Conservation (phyloP, 2,113 vertebrate species). For the Aepyceros melampus region DNA sequence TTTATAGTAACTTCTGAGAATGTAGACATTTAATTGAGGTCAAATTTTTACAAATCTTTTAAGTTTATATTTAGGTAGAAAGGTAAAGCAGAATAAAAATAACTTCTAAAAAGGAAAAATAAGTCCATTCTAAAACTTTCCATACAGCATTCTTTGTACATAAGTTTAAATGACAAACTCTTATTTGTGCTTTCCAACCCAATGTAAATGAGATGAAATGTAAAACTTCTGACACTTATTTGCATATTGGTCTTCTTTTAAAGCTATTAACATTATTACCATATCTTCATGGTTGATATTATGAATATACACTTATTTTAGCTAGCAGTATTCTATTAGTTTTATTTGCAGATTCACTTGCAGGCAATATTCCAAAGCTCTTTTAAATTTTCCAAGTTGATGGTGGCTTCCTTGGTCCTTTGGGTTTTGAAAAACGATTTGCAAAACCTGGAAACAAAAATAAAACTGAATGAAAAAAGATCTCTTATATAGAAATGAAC, state of each 20-base stretch:
- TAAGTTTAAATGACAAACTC: conserved; percentile 6
- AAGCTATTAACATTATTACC: not conserved
- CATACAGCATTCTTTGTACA: not conserved
- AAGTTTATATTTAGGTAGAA: not conserved
- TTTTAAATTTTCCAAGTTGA: conserved; percentile 87
- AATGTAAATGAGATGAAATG: not conserved
- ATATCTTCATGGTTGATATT: conserved; percentile 20
- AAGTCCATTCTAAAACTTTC: conserved; percentile 17
- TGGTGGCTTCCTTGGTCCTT: conserved; percentile 92
- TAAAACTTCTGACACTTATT: not conserved
- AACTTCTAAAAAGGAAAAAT: conserved; percentile 35
- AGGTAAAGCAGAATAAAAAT: not conserved
- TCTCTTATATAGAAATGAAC: conserved; percentile 3
- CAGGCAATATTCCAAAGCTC: not conserved
- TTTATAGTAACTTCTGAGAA: not conserved
- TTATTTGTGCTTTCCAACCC: not conserved
- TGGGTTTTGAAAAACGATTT: conserved; percentile 92
- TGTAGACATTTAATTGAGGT: conserved; percentile 17
- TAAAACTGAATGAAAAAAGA: not conserved
- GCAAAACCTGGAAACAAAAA: conserved; percentile 86
- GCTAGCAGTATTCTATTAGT: conserved; percentile 28
- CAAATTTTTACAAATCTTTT: not conserved
- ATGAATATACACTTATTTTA: not conserved
- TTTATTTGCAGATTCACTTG: not conserved
- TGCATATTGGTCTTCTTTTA: conserved; percentile 29